Evolutionary conservation across 2,113 vertebrate species (phyloP).

Genomic region (Poecilia latipinna): DNA sequence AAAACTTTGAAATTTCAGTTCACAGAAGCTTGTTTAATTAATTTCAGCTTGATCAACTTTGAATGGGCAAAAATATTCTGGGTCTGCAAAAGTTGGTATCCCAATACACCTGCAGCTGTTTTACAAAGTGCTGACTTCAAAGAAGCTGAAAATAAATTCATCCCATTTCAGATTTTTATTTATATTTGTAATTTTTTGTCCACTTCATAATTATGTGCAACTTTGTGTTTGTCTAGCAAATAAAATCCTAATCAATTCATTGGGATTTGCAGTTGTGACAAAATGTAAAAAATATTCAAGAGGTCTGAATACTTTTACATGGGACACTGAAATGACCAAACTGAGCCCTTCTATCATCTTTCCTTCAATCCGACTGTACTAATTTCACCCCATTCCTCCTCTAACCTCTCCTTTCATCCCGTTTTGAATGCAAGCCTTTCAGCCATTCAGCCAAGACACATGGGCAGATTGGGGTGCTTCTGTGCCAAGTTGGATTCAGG

Average conservation of each 20-base stretch:
- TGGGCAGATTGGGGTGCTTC: constrained; percentile 39
- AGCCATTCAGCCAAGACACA: constrained; percentile 29
- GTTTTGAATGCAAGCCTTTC: constrained; percentile 27
- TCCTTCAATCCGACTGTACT: constrained; percentile 2
- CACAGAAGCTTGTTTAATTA: too few species aligned
- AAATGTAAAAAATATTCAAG: background rate
- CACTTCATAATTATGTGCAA: background rate
- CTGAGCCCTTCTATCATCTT: background rate
- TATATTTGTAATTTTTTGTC: background rate
- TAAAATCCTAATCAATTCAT: background rate
- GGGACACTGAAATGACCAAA: constrained; percentile 9
- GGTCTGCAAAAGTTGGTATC: background rate
- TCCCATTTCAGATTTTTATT: background rate
- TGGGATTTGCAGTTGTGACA: background rate
- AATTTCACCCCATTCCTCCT: constrained; percentile 13
- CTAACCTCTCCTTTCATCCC: constrained; percentile 6
- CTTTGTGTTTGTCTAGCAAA: background rate
- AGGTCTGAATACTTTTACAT: background rate
- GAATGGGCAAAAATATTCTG: background rate
- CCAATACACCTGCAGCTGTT: background rate
- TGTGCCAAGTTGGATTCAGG: constrained; percentile 59
- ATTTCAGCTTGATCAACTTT: background rate
- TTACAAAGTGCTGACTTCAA: background rate
- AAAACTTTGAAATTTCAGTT: too few species aligned
- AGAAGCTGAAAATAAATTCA: background rate